phyloP scores from a whole-genome alignment of 2,888 invertebrate species.

The Tetragnatha montana region DNA sequence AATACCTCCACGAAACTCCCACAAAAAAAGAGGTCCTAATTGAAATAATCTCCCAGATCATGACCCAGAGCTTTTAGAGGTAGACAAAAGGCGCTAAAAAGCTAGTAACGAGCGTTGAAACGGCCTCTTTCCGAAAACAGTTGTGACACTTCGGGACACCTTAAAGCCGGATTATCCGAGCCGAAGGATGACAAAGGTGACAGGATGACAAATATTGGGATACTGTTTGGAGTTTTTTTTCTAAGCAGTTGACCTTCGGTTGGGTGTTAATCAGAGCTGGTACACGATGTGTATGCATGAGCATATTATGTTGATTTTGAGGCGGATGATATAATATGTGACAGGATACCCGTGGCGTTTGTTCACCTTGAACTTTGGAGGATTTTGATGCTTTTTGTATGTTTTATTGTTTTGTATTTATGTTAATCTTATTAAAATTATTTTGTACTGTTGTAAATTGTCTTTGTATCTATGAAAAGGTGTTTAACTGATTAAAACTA shows the following conservation, averaged over 20 bases:
- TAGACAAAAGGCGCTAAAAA: neutral
- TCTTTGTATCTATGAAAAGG: too few species aligned
- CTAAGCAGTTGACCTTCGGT: neutral
- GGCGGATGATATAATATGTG: too few species aligned
- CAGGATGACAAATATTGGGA: constrained; percentile 51
- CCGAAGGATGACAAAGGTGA: constrained; percentile 37
- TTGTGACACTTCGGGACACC: constrained; percentile 20
- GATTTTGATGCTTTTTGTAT: too few species aligned
- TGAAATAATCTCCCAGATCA: constrained; percentile 10
- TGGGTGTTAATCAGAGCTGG: neutral
- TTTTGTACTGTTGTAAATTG: too few species aligned
- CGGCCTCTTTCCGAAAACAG: neutral
- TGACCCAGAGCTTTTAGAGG: neutral
- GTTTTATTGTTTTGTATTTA: too few species aligned
- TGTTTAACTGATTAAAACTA: too few species aligned
- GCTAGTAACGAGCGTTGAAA: neutral
- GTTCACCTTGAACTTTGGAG: too few species aligned
- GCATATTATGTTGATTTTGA: too few species aligned
- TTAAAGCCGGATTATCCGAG: constrained; percentile 11
- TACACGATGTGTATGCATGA: too few species aligned
- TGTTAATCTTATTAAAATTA: too few species aligned
- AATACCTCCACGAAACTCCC: constrained; percentile 17
- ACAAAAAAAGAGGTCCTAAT: neutral
- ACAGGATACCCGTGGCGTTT: too few species aligned
- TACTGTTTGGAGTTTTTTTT: constrained; percentile 33